A percentile compares a stretch with the other conserved stretches of the same genome.
Conservation (phyloP, 2,888 invertebrate species). For the Caenorhabditis auriculariae region DNA sequence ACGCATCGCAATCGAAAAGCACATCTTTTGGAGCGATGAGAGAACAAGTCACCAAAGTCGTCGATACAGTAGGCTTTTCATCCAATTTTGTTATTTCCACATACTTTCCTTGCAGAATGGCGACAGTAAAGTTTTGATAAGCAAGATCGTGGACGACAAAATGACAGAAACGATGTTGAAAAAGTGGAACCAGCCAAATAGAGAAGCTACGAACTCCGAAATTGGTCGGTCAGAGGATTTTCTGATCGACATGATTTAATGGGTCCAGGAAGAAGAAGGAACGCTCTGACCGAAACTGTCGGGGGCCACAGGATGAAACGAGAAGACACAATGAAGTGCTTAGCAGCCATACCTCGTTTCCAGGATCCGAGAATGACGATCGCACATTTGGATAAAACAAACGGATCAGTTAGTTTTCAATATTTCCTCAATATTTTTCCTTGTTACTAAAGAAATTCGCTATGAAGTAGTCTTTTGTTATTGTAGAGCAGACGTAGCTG, state of each 20-base stretch:
- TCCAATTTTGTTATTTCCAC: background rate
- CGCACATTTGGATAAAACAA: no score
- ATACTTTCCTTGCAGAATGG: slow-evolving; percentile 16
- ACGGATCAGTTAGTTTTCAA: slow-evolving; percentile 6
- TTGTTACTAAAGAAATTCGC: background rate
- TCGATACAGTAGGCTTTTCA: slow-evolving; percentile 31
- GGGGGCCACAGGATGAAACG: slow-evolving; percentile 45
- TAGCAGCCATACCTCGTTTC: slow-evolving; percentile 47
- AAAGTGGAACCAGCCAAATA: slow-evolving; percentile 45
- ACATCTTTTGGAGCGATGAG: slow-evolving; percentile 47
- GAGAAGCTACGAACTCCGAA: slow-evolving; percentile 47
- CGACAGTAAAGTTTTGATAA: slow-evolving; percentile 39
- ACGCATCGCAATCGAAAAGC: slow-evolving; percentile 45
- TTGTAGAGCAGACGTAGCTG: no score
- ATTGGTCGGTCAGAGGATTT: slow-evolving; percentile 22
- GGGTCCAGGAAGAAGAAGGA: slow-evolving; percentile 36
- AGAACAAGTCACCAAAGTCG: slow-evolving; percentile 49
- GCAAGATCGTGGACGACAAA: slow-evolving; percentile 50
- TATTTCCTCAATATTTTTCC: background rate
- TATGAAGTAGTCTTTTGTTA: no score
- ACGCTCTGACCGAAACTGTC: slow-evolving; percentile 26
- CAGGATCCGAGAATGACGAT: slow-evolving; percentile 31
- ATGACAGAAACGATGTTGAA: slow-evolving; percentile 45
- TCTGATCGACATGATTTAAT: background rate
- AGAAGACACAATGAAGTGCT: slow-evolving; percentile 38